These are phyloP conservation scores for Nasonia giraulti DNA, from an alignment of 1,140 invertebrate species.

Conservation along the genomic window DNA sequence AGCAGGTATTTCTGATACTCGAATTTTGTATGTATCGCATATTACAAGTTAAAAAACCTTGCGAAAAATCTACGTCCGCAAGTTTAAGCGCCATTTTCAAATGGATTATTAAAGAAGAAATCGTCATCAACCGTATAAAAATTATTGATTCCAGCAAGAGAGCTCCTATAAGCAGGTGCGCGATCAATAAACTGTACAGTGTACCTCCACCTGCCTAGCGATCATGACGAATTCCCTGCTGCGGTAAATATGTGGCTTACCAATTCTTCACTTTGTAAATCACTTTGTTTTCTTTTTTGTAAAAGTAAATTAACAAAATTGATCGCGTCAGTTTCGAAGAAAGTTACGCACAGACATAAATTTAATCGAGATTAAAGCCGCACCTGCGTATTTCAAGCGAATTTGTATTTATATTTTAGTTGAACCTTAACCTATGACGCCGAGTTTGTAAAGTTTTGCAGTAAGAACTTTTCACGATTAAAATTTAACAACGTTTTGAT, in stretches of 20 bases:
- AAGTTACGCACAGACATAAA: neutral
- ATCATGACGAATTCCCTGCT: conserved; percentile 67
- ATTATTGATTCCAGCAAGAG: conserved; percentile 35
- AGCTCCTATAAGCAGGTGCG: conserved; percentile 29
- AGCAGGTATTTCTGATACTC: too few relatives aligned
- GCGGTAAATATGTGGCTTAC: conserved; percentile 59
- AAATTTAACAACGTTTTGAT: too few relatives aligned
- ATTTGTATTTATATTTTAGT: neutral
- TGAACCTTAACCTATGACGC: neutral
- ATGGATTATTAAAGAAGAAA: conserved; percentile 6
- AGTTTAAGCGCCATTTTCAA: neutral
- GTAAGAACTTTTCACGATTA: too few relatives aligned
- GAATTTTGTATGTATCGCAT: too few relatives aligned
- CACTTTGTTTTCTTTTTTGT: neutral
- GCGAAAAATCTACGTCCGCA: neutral
- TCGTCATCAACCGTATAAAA: neutral
- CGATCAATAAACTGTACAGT: conserved; percentile 68
- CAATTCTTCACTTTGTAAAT: neutral
- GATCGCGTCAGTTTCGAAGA: neutral
- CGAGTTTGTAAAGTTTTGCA: too few relatives aligned
- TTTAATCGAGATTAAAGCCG: neutral
- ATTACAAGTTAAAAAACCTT: neutral
- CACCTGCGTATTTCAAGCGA: neutral
- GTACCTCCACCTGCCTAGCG: conserved; percentile 34
- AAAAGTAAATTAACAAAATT: neutral